Conservation (phyloP, 2,888 invertebrate species). For the Dyspetes luteomarginatus region DNA sequence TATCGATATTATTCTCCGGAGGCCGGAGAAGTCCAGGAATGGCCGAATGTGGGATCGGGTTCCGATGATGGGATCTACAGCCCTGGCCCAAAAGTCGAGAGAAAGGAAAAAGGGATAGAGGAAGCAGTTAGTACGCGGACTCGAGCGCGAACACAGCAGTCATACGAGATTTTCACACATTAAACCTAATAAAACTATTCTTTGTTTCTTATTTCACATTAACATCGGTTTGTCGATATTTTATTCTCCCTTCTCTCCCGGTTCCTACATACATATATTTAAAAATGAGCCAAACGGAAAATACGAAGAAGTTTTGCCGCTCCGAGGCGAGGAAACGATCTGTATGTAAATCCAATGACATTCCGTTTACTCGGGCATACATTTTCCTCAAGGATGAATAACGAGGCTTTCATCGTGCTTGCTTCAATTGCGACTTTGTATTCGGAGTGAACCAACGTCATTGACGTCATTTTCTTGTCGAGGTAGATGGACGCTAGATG, state of each 20-base stretch:
- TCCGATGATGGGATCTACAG: too few species aligned
- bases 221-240: too few species aligned
- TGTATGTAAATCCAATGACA: conserved; percentile 52
- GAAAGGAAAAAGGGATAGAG: too few species aligned
- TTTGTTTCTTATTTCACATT: too few species aligned
- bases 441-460: neutral
- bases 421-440: conserved; percentile 10
- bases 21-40: conserved; percentile 48
- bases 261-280: neutral
- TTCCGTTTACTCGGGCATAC: conserved; percentile 47
- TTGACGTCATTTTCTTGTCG: neutral
- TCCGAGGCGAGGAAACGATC: conserved; percentile 45
- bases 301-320: conserved; percentile 34
- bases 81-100: too few species aligned
- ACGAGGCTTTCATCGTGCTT: conserved; percentile 20
- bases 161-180: too few species aligned
- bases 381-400: conserved; percentile 56
- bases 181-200: too few species aligned
- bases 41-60: conserved; percentile 38
- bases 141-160: too few species aligned
- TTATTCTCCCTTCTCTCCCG: too few species aligned
- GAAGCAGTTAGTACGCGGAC: too few species aligned
- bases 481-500: neutral
- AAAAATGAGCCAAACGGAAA: neutral
- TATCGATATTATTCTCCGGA: conserved; percentile 39